Evolutionary conservation across 2,113 vertebrate genomes (phyloP).

Genomic region (Chloropsis hardwickii): DNA sequence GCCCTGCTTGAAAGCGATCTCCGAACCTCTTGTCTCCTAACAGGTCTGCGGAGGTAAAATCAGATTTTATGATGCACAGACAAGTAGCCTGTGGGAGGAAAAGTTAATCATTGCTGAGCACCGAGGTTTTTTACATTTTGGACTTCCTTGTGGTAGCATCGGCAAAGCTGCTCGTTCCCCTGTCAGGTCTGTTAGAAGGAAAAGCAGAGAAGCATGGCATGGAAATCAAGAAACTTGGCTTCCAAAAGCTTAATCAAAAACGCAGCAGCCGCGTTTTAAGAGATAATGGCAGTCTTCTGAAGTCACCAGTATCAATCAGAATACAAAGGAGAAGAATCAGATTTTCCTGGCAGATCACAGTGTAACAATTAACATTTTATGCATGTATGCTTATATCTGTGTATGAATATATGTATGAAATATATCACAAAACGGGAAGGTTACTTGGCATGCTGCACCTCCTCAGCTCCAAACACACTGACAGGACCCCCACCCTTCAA

Average conservation of each 20-base stretch:
- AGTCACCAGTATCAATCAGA: neutral
- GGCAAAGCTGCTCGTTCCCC: neutral
- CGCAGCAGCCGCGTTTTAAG: neutral
- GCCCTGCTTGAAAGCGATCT: neutral
- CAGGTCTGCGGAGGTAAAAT: neutral
- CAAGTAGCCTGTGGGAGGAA: neutral
- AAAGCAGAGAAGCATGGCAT: neutral
- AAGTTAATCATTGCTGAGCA: slow-evolving; percentile 55
- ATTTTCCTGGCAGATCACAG: neutral
- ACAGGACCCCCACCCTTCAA: neutral
- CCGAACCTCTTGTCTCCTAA: neutral
- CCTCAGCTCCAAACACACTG: neutral
- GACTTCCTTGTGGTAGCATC: neutral
- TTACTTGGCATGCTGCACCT: neutral
- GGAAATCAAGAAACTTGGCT: neutral
- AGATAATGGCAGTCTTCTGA: neutral
- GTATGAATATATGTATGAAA: neutral
- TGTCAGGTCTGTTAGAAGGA: neutral
- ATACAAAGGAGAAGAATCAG: neutral
- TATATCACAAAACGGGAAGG: neutral
- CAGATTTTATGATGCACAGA: neutral
- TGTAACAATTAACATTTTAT: neutral
- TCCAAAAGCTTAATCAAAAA: neutral
- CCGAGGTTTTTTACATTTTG: neutral
- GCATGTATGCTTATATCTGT: neutral